Percentiles rank a stretch among this genome's conserved stretches.
Evolutionary conservation across 2,888 invertebrate genomes (phyloP).

Genomic region (Lingula anatina): DNA sequence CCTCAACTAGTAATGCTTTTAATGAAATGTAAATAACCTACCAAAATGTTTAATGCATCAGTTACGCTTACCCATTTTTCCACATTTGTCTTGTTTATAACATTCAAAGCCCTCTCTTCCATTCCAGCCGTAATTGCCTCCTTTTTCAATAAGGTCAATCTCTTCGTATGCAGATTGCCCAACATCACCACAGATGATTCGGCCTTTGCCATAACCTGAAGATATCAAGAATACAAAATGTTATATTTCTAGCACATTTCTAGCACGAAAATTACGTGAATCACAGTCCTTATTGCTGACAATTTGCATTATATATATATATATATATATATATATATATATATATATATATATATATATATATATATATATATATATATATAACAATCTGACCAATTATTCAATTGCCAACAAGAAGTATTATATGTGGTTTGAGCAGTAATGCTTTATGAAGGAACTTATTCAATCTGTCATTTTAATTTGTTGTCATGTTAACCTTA

Average conservation of each 20-base stretch:
- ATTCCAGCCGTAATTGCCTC: conserved; percentile 49
- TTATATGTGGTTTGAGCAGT: no score
- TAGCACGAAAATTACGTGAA: background rate
- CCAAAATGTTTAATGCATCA: no score
- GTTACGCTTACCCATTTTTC: conserved; percentile 6
- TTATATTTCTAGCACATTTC: no score
- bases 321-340: background rate
- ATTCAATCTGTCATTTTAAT: background rate
- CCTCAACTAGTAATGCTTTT: no score
- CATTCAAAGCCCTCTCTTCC: conserved; percentile 37
- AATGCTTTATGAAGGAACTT: background rate
- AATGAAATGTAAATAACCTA: no score
- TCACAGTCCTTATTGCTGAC: background rate
- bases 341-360: conserved; percentile 1
- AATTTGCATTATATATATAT: background rate
- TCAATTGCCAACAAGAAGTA: no score
- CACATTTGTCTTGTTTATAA: conserved; percentile 15
- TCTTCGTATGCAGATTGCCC: conserved; percentile 43
- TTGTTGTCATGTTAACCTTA: background rate
- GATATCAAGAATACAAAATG: no score
- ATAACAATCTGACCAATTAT: no score
- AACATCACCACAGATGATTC: conserved; percentile 48
- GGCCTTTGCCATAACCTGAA: conserved; percentile 33
- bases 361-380: conserved; percentile 5
- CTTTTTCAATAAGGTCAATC: conserved; percentile 36